These are phyloP conservation scores for Oryzias dopingdopingensis DNA, from an alignment of 2,797 vertebrate species.

Conservation along the genomic window DNA sequence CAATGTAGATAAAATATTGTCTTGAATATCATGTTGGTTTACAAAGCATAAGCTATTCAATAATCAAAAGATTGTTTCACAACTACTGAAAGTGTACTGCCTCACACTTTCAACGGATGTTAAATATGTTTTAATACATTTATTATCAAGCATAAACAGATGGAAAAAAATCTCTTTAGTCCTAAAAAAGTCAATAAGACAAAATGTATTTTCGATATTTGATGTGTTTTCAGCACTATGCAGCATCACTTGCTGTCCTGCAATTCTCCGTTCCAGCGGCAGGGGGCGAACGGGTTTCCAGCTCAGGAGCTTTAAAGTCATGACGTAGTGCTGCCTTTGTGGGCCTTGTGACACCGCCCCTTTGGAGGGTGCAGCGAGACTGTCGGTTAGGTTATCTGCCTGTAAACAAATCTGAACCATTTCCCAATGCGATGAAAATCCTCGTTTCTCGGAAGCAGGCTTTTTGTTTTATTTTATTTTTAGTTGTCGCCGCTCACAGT, in stretches of 20 bases:
- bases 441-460: neutral
- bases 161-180: too few relatives aligned
- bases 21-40: too few relatives aligned
- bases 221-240: neutral
- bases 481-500: neutral
- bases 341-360: slow-evolving; percentile 73
- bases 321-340: slow-evolving; percentile 77
- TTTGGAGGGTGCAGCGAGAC: slow-evolving; percentile 55
- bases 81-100: too few relatives aligned
- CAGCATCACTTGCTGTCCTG: slow-evolving; percentile 1
- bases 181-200: too few relatives aligned
- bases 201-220: too few relatives aligned
- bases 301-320: slow-evolving; percentile 35
- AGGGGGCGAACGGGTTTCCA: slow-evolving; percentile 49
- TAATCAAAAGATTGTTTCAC: too few relatives aligned
- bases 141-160: too few relatives aligned
- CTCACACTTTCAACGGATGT: too few relatives aligned
- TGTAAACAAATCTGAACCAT: slow-evolving; percentile 70
- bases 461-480: neutral
- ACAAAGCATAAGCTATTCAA: too few relatives aligned
- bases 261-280: slow-evolving; percentile 28
- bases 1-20: too few relatives aligned
- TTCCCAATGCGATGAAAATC: slow-evolving; percentile 24
- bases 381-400: slow-evolving; percentile 19
- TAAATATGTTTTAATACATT: too few relatives aligned